Conservation (phyloP, 2,888 invertebrate genomes). For the Xylocampa areola region DNA sequence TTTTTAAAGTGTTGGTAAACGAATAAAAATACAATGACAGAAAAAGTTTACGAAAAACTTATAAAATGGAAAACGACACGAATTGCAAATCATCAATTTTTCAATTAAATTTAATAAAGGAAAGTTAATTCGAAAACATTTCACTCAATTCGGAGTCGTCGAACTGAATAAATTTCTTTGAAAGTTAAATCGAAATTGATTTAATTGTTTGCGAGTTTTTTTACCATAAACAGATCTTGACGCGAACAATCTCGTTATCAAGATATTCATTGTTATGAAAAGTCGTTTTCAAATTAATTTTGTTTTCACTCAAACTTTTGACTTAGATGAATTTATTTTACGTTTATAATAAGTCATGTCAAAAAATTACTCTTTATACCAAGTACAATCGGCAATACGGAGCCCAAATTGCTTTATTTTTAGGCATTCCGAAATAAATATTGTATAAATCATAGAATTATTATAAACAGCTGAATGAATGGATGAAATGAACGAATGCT, state of each 20-base stretch:
- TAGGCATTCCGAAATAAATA: background rate
- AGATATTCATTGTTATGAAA: constrained; percentile 5
- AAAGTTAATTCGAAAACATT: background rate
- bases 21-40: no score
- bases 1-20: no score
- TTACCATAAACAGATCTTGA: background rate
- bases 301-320: background rate
- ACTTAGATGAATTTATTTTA: constrained; percentile 2
- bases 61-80: no score
- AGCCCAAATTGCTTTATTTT: constrained; percentile 18
- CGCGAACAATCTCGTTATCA: background rate
- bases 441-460: constrained; percentile 36
- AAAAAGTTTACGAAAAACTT: no score
- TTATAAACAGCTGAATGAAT: constrained; percentile 35
- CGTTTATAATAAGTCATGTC: constrained; percentile 1
- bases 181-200: background rate
- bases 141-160: background rate
- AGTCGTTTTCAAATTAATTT: constrained; percentile 9
- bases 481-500: constrained; percentile 26
- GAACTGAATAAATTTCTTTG: background rate
- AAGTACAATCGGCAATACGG: background rate
- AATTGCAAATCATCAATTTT: no score
- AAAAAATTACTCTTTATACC: background rate
- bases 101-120: no score
- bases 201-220: constrained; percentile 2